These are phyloP conservation scores for Orchesella cincta DNA, from an alignment of 1,140 invertebrate genomes.

Conservation along the genomic window DNA sequence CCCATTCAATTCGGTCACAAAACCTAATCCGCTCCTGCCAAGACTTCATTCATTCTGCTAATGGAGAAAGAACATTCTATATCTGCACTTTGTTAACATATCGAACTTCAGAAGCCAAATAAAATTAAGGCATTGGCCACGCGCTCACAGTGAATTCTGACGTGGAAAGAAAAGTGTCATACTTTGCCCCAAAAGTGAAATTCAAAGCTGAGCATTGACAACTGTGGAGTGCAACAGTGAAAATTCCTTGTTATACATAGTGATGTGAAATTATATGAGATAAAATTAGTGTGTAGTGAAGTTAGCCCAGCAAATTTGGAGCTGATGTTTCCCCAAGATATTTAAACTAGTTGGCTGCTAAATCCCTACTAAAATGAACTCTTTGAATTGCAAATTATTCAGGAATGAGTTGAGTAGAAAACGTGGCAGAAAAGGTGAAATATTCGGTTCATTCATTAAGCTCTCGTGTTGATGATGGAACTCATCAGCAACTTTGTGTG, in stretches of 20 bases:
- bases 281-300: too few species aligned
- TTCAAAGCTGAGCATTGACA: too few species aligned
- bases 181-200: background rate
- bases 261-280: background rate
- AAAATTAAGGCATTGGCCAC: too few species aligned
- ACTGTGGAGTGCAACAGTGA: background rate
- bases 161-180: background rate
- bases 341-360: background rate
- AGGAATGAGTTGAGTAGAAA: too few species aligned
- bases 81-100: background rate
- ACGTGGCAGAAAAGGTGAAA: too few species aligned
- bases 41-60: background rate
- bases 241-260: background rate
- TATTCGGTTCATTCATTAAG: too few species aligned
- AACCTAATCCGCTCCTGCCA: background rate
- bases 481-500: background rate
- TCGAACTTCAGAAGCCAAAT: background rate
- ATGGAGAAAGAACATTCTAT: background rate
- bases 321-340: background rate
- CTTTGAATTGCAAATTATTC: too few species aligned
- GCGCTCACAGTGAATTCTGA: too few species aligned
- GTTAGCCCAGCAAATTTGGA: too few species aligned
- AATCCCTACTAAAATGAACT: background rate
- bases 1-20: background rate
- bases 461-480: conserved; percentile 10